Percentiles rank a stretch among this genome's conserved stretches.
Evolutionary conservation across 2,888 invertebrate species (phyloP).

Genomic region (Erebia aethiops): DNA sequence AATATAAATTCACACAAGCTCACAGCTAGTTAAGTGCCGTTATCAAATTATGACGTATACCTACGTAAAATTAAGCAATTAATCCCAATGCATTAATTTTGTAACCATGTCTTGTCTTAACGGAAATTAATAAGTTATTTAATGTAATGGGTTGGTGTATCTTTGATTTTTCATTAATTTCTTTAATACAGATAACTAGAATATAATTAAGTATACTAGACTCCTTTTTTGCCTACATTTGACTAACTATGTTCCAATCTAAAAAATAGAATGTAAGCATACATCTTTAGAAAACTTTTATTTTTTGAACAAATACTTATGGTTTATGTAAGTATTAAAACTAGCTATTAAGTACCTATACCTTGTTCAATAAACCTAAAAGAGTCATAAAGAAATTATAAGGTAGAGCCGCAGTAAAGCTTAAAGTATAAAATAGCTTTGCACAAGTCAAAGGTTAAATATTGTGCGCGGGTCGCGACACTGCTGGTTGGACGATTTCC

Average conservation of each 20-base stretch:
- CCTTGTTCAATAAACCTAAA: not conserved
- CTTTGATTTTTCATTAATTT: not conserved
- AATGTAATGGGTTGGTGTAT: not conserved
- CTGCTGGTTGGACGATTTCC: not conserved
- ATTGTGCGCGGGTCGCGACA: constrained; percentile 41
- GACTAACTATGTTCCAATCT: not conserved
- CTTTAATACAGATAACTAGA: too few species aligned
- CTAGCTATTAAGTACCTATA: not conserved
- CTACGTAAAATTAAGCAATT: constrained; percentile 14
- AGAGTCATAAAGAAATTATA: constrained; percentile 23
- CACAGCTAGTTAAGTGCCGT: constrained; percentile 17
- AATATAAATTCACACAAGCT: not conserved
- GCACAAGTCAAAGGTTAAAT: constrained; percentile 63
- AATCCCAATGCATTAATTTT: constrained; percentile 12
- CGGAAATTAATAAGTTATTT: not conserved
- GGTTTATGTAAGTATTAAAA: not conserved
- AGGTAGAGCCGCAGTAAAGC: not conserved
- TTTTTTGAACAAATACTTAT: too few species aligned
- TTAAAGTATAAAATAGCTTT: constrained; percentile 15
- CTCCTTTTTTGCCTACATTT: not conserved
- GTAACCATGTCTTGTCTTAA: not conserved
- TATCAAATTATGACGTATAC: not conserved
- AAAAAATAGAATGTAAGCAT: too few species aligned
- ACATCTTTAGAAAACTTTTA: too few species aligned
- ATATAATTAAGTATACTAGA: too few species aligned